Conservation (phyloP, 37 sponge, comb jelly and placozoan genomes). For the Cliona cf. orientalis region DNA sequence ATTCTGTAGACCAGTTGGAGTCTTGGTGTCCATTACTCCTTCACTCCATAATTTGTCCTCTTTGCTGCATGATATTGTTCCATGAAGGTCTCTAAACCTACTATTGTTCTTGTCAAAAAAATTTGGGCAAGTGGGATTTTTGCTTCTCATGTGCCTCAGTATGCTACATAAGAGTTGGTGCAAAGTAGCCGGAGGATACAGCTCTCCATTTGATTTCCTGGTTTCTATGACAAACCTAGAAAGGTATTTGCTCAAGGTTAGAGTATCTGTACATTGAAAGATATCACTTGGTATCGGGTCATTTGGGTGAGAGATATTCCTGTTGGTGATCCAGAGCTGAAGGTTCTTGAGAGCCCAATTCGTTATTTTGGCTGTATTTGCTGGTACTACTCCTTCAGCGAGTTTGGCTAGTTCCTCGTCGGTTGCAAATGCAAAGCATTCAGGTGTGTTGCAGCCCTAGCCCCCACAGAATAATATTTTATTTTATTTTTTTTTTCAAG, state of each 20-base stretch:
- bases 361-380: slow-evolving; percentile 10
- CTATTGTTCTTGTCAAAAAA: slow-evolving; percentile 31
- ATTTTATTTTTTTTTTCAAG: too few species aligned
- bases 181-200: slow-evolving; percentile 15
- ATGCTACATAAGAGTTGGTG: slow-evolving; percentile 10
- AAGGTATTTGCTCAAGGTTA: neutral
- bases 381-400: neutral
- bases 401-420: neutral
- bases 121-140: neutral
- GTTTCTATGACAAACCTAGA: neutral
- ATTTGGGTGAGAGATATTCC: neutral
- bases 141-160: neutral
- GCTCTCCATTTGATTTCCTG: neutral
- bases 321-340: neutral
- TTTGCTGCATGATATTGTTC: too few species aligned
- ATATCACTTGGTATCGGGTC: slow-evolving; percentile 4
- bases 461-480: too few species aligned
- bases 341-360: slow-evolving; percentile 19
- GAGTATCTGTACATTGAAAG: neutral
- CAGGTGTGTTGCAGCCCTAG: too few species aligned
- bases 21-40: too few species aligned
- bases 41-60: too few species aligned
- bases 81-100: slow-evolving; percentile 14
- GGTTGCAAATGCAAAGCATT: neutral
- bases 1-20: too few species aligned